Evolutionary conservation across 2,113 vertebrate species (phyloP).

Genomic region (Oenanthe melanoleuca): DNA sequence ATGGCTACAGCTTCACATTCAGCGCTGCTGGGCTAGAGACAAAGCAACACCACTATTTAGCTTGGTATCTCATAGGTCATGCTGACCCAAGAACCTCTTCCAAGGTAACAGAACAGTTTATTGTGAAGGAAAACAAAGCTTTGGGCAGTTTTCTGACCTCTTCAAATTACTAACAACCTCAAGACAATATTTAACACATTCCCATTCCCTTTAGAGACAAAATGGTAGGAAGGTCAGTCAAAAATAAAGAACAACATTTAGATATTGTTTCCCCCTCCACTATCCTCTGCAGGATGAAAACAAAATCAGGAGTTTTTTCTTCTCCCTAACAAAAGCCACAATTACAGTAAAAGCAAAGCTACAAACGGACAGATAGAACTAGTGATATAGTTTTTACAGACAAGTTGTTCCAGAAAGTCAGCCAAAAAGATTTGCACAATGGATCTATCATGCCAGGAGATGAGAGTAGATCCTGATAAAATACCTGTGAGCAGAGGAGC

Average conservation of each 20-base stretch:
- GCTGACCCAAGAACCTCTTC: constrained; percentile 10
- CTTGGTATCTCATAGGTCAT: background rate
- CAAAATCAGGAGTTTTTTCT: background rate
- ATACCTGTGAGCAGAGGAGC: background rate
- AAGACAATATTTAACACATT: background rate
- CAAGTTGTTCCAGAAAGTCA: constrained; percentile 4
- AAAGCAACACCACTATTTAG: background rate
- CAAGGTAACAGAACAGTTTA: background rate
- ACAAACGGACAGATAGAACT: background rate
- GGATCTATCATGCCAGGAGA: background rate
- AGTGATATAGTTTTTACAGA: background rate
- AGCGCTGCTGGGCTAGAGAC: background rate
- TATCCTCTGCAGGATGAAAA: constrained; percentile 9
- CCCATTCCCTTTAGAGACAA: background rate
- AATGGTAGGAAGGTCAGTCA: background rate
- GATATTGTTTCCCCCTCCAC: background rate
- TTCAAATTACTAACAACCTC: background rate
- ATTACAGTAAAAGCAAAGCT: background rate
- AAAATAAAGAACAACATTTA: background rate
- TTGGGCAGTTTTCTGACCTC: background rate
- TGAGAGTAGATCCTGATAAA: constrained; percentile 11
- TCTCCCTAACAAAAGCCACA: background rate
- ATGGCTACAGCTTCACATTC: constrained; percentile 8
- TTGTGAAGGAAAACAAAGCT: constrained; percentile 9
- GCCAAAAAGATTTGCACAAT: background rate